Percentiles rank a stretch among this genome's conserved stretches.
phyloP scores from a whole-genome alignment of 2,797 vertebrate species.

The Rhabdomys pumilio region DNA sequence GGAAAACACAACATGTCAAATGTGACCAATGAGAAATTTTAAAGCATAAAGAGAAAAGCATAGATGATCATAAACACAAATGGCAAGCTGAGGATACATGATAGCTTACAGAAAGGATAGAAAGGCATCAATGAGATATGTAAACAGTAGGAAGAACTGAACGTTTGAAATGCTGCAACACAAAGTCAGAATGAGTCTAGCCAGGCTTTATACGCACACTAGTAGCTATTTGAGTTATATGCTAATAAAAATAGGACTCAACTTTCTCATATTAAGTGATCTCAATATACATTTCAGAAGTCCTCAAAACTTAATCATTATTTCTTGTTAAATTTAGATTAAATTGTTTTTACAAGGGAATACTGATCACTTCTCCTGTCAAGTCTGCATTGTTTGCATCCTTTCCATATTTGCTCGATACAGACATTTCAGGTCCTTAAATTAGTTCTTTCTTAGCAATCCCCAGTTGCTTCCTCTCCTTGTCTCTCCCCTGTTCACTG shows the following conservation, averaged over 20 bases:
- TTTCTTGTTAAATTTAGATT: not conserved
- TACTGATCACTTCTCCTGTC: not conserved
- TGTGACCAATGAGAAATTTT: slow-evolving; percentile 3
- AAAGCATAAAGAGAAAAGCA: not conserved
- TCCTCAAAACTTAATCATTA: not conserved
- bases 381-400: not conserved
- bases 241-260: not conserved
- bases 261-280: not conserved
- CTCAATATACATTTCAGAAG: not conserved
- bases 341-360: not conserved
- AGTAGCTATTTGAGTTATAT: not conserved
- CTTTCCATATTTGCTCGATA: not conserved
- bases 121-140: not conserved
- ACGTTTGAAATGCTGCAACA: not conserved
- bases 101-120: not conserved
- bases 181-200: not conserved
- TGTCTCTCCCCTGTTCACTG: not conserved
- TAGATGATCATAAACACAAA: not conserved
- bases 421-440: not conserved
- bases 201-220: not conserved
- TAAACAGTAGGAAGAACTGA: not conserved
- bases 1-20: not conserved
- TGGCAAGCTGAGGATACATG: not conserved
- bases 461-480: not conserved
- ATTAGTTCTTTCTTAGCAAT: not conserved